A percentile compares a stretch with the other conserved stretches of the same genome.
phyloP scores from a whole-genome alignment of 2,888 invertebrate genomes.

The Anthoptus insignis region DNA sequence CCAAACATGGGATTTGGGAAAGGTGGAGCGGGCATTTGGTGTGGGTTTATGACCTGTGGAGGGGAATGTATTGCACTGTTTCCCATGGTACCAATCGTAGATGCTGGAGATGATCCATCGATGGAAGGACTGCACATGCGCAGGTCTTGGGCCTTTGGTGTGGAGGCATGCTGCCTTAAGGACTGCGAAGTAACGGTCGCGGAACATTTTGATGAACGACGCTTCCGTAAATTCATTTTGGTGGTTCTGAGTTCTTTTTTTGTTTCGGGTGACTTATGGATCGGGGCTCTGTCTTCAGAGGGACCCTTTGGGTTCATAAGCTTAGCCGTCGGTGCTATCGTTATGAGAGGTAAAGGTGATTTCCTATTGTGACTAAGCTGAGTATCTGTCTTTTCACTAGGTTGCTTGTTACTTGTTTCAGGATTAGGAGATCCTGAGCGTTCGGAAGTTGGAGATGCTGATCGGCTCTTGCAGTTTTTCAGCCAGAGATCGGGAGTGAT shows the following conservation, averaged over 20 bases:
- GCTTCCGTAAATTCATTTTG: constrained; percentile 81
- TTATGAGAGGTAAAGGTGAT: constrained; percentile 88
- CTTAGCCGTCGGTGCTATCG: constrained; percentile 89
- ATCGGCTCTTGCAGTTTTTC: constrained; percentile 91
- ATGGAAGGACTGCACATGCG: constrained; percentile 76
- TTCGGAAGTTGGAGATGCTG: constrained; percentile 87
- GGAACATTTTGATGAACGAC: constrained; percentile 76
- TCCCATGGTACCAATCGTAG: constrained; percentile 64
- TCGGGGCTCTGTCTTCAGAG: constrained; percentile 66
- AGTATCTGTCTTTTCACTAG: constrained; percentile 62
- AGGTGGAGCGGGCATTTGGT: constrained; percentile 61
- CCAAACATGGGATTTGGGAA: constrained; percentile 74
- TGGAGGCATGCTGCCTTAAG: constrained; percentile 66
- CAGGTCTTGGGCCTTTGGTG: constrained; percentile 80
- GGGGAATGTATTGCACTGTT: constrained; percentile 75
- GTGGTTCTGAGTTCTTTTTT: constrained; percentile 72
- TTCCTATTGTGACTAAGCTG: constrained; percentile 65
- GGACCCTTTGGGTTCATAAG: constrained; percentile 82
- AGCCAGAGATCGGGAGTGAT: constrained; percentile 98
- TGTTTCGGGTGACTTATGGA: constrained; percentile 76
- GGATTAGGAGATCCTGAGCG: constrained; percentile 85
- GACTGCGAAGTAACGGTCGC: constrained; percentile 79
- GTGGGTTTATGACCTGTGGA: constrained; percentile 67
- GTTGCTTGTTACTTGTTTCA: constrained; percentile 58
- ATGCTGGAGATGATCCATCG: constrained; percentile 73